Evolutionary conservation across 1,140 invertebrate genomes (phyloP), one percentile per base, ranked within the genome.

Genomic region (Lethrus apterus): DNA sequence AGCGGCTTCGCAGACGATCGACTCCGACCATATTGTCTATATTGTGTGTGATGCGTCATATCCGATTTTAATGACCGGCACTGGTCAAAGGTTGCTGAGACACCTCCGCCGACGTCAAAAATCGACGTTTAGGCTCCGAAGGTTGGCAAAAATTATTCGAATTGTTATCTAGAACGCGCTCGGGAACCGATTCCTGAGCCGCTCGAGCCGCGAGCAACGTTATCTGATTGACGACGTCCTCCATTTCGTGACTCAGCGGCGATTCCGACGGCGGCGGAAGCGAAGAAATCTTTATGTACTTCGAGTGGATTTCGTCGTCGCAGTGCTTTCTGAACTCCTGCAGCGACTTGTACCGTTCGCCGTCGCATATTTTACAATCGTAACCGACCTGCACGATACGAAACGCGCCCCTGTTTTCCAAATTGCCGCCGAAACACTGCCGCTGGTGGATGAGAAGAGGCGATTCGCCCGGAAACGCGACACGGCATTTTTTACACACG

Each of bases 401-500:
- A 57, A 81, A 73, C 50, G 79, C 70, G 46, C 79, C 75, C 38
- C 80, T 72, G 35, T 76, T 63, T 38, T 81, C 74, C 66, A 83
- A 72, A 54, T 77, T 73, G 30, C 78, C 76, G 8, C 76, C 71
- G 61, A 80, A 83, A 59, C 80, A 83, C 35, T 73, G 76, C 1
- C 79, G 70, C 60, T 89, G 86, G 61, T 90, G 87, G 8, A 70
- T 72, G 29, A 84, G 68, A 34, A 89, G 72, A 3, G 80, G 77
- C n/a, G 79, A 77, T 40, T 84, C 81, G 30, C 78, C 76, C 1
- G 83, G 79, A 68, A 85, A 90, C 2, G 87, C 86, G 34, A 86
- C 76, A 43, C 86, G 83, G 66, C 87, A 91, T 59, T 86, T 83
- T 61, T 87, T 86, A 72, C 87, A 91, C 40, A 89, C 84, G 70